Percentiles rank a stretch among this genome's conserved stretches.
Evolutionary conservation across 2,888 invertebrate genomes (phyloP).

Genomic region (Melolontha melolontha): DNA sequence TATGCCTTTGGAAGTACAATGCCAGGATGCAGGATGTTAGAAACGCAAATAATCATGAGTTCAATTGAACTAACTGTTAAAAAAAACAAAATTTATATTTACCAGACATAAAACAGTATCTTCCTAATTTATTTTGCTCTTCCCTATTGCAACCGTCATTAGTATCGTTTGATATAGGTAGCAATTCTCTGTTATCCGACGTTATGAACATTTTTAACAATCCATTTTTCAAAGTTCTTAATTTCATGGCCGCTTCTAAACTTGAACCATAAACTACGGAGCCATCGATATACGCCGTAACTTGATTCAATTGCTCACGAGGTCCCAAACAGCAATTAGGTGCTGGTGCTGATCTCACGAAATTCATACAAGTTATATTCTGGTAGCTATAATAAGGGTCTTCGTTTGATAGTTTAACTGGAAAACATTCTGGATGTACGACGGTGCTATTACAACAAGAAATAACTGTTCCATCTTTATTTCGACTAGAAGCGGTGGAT

Average conservation of each 20-base stretch:
- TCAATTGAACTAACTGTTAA: too few species aligned
- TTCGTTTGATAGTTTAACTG: conserved; percentile 74
- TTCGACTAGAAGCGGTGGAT: conserved; percentile 82
- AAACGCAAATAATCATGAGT: background rate
- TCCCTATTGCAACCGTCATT: conserved; percentile 83
- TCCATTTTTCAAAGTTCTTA: conserved; percentile 72
- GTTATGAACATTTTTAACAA: conserved; percentile 75
- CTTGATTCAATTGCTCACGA: conserved; percentile 88
- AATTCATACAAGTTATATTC: conserved; percentile 85
- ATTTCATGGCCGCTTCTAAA: conserved; percentile 64
- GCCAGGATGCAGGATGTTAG: background rate
- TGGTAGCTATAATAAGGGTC: conserved; percentile 78
- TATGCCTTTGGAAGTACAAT: background rate
- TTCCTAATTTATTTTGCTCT: conserved; percentile 75
- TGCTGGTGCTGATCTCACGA: conserved; percentile 84
- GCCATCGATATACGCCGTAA: conserved; percentile 84
- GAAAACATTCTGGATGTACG: conserved; percentile 83
- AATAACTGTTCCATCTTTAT: conserved; percentile 77
- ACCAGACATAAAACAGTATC: conserved; percentile 85
- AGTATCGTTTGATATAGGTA: conserved; percentile 78
- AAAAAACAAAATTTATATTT: conserved; percentile 43
- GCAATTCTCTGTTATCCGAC: conserved; percentile 73
- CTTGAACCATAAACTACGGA: conserved; percentile 84
- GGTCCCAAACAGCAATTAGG: conserved; percentile 83
- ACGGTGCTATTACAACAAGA: conserved; percentile 72